Evolutionary conservation across 2,113 vertebrate genomes (phyloP).

Genomic region (Indri indri): DNA sequence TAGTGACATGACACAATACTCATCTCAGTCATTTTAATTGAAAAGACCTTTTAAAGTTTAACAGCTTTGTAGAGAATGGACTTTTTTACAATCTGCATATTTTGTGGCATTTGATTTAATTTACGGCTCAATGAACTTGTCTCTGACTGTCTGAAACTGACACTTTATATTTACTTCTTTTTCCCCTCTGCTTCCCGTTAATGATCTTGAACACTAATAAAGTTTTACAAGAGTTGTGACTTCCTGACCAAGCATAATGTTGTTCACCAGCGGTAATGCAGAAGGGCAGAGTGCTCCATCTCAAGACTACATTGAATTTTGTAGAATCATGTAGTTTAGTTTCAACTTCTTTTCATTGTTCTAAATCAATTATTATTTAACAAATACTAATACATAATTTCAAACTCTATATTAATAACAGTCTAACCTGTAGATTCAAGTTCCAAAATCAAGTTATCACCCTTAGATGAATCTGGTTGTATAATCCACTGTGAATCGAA

Average conservation of each 20-base stretch:
- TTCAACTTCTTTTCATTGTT: slow-evolving; percentile 55
- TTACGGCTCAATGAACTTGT: slow-evolving; percentile 67
- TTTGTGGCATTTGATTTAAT: slow-evolving; percentile 76
- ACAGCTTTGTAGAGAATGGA: slow-evolving; percentile 37
- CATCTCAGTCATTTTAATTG: slow-evolving; percentile 67
- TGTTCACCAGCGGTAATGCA: slow-evolving; percentile 4
- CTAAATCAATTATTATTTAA: slow-evolving; percentile 31
- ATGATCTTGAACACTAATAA: slow-evolving; percentile 72
- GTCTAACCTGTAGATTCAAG: neutral
- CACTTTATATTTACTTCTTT: slow-evolving; percentile 72
- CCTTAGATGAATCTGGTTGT: neutral
- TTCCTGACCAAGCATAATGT: slow-evolving; percentile 64
- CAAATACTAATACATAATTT: slow-evolving; percentile 7
- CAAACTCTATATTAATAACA: neutral
- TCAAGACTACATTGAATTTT: slow-evolving; percentile 57
- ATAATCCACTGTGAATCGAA: neutral
- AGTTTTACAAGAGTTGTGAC: slow-evolving; percentile 71
- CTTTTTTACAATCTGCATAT: slow-evolving; percentile 65
- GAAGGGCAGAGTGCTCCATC: neutral
- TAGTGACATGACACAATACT: neutral
- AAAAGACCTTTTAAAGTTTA: slow-evolving; percentile 75
- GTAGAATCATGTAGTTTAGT: slow-evolving; percentile 24
- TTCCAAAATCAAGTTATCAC: neutral
- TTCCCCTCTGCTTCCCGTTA: slow-evolving; percentile 64
- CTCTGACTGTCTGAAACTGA: slow-evolving; percentile 43